Conservation (phyloP, 2,888 invertebrate species). For the Theretra japonica region DNA sequence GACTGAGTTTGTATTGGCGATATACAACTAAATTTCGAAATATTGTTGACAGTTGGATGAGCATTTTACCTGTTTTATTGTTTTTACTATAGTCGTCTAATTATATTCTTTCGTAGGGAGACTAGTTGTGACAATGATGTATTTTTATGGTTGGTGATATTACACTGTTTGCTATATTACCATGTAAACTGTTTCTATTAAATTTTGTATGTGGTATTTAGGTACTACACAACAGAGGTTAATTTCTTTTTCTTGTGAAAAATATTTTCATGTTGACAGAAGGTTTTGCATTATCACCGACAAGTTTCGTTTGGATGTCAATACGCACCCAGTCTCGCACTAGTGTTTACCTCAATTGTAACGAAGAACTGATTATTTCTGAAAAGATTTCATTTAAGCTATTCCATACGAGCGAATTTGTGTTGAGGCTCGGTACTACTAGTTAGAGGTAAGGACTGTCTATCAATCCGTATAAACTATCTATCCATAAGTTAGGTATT, state of each 20-base stretch:
- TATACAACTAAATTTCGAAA: neutral
- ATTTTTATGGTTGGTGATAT: too few species aligned
- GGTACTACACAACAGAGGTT: too few species aligned
- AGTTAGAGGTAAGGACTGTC: conserved; percentile 17
- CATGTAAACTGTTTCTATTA: too few species aligned
- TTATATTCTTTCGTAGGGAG: neutral
- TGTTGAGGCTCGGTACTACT: neutral
- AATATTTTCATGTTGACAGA: too few species aligned
- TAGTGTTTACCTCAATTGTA: conserved; percentile 18
- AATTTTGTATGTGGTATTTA: too few species aligned
- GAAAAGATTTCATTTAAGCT: conserved; percentile 3
- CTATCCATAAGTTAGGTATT: conserved; percentile 26
- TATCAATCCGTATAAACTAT: conserved; percentile 32
- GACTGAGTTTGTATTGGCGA: conserved; percentile 19
- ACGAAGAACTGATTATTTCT: conserved; percentile 21
- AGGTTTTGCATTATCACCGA: neutral
- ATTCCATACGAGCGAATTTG: conserved; percentile 16
- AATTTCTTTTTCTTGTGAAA: too few species aligned
- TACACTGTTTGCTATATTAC: too few species aligned
- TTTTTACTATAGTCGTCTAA: conserved; percentile 1
- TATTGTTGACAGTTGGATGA: neutral
- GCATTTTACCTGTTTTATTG: neutral
- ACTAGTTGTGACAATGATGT: neutral
- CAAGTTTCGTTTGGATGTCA: neutral
- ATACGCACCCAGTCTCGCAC: conserved; percentile 16